Conservation (phyloP, 1,140 invertebrate species). For the Chironomus tepperi region DNA sequence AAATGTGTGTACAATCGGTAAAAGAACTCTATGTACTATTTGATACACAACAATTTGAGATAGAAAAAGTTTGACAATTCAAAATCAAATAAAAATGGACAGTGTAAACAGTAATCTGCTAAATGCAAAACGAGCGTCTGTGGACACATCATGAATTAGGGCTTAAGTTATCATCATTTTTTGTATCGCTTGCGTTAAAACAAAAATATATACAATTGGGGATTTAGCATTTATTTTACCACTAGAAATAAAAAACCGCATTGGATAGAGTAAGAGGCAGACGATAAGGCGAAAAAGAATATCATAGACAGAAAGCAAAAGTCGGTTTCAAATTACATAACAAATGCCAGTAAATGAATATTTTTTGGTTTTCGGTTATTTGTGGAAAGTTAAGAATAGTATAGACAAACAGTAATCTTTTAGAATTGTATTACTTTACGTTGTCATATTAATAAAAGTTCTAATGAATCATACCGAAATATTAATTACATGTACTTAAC, state of each 20-base stretch:
- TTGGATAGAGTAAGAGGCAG: too few relatives aligned
- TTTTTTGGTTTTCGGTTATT: neutral
- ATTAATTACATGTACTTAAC: too few relatives aligned
- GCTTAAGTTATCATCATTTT: conserved; percentile 1
- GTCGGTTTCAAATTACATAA: conserved; percentile 17
- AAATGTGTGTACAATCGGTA: too few relatives aligned
- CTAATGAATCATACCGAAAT: too few relatives aligned
- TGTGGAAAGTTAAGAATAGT: too few relatives aligned
- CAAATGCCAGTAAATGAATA: neutral
- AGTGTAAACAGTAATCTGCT: neutral
- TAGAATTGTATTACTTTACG: too few relatives aligned
- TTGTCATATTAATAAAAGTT: too few relatives aligned
- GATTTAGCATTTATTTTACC: neutral
- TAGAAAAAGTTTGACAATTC: neutral
- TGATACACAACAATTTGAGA: neutral
- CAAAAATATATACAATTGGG: neutral
- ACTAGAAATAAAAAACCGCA: too few relatives aligned
- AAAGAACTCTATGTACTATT: too few relatives aligned
- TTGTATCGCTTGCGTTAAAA: neutral
- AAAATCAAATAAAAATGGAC: conserved; percentile 11
- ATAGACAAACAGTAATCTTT: too few relatives aligned
- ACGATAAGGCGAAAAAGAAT: too few relatives aligned
- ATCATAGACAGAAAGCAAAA: neutral
- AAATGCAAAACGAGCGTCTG: neutral
- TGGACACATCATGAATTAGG: conserved; percentile 12